A percentile compares a stretch with the other conserved stretches of the same genome.
Evolutionary conservation across 1,140 invertebrate genomes (phyloP).

Genomic region (Aricia agestis): DNA sequence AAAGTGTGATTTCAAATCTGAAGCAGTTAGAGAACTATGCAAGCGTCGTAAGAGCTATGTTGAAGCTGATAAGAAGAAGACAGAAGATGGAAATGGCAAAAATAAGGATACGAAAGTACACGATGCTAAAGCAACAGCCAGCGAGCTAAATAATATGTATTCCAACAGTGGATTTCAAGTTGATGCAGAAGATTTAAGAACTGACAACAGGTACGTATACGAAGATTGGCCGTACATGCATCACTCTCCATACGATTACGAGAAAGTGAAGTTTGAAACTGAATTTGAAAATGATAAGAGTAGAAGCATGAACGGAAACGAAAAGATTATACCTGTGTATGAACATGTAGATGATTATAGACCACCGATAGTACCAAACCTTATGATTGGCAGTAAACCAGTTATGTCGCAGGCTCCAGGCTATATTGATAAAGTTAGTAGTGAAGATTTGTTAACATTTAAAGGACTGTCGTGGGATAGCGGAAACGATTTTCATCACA

Average conservation of each 20-base stretch:
- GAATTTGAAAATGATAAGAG: conserved; percentile 52
- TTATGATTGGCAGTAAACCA: background rate
- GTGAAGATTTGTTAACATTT: conserved; percentile 27
- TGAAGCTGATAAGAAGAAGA: background rate
- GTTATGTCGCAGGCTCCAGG: background rate
- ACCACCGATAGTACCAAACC: conserved; percentile 23
- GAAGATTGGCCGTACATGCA: conserved; percentile 53
- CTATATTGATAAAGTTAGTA: background rate
- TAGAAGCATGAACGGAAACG: conserved; percentile 38
- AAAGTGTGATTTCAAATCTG: background rate
- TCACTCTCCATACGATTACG: conserved; percentile 47
- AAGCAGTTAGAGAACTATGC: background rate
- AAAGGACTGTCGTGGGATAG: conserved; percentile 49
- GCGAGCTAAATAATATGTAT: conserved; percentile 10
- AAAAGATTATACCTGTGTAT: conserved; percentile 49
- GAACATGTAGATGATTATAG: conserved; percentile 41
- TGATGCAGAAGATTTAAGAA: conserved; percentile 54
- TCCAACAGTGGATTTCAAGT: conserved; percentile 29
- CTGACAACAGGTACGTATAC: conserved; percentile 39
- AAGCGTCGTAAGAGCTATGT: background rate
- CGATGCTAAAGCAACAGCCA: background rate
- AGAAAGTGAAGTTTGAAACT: conserved; percentile 35
- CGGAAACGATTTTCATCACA: conserved; percentile 42
- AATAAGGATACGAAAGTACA: background rate
- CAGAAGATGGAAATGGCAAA: background rate